Conservation (phyloP, 2,888 invertebrate genomes). For the Brenthis daphne region DNA sequence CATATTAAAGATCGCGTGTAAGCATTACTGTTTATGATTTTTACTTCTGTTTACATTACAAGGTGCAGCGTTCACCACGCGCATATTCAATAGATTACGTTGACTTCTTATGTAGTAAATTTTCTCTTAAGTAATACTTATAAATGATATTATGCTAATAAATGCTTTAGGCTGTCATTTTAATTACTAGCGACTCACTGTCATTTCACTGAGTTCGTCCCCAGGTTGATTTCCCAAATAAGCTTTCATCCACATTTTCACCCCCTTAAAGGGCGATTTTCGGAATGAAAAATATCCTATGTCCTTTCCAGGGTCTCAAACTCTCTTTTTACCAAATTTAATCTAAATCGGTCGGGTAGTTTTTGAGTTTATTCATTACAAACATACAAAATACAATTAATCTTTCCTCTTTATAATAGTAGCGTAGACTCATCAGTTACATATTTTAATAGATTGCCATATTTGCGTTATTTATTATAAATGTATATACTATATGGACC, state of each 20-base stretch:
- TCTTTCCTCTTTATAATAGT: no score
- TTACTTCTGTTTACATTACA: slow-evolving; percentile 7
- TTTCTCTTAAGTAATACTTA: slow-evolving; percentile 25
- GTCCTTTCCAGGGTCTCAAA: no score
- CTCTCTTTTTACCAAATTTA: no score
- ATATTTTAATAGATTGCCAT: background rate
- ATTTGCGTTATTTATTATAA: background rate
- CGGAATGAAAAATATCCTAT: no score
- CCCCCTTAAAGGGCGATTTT: no score
- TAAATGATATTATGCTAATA: slow-evolving; percentile 12
- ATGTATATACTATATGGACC: background rate
- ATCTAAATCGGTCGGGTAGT: no score
- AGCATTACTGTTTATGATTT: slow-evolving; percentile 38
- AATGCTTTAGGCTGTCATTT: background rate
- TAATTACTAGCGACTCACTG: no score
- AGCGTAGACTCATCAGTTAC: background rate
- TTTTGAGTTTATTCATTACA: no score
- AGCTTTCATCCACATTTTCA: no score
- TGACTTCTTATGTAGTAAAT: slow-evolving; percentile 9
- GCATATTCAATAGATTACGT: slow-evolving; percentile 27
- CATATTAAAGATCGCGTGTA: slow-evolving; percentile 41
- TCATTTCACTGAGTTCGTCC: no score
- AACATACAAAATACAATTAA: no score
- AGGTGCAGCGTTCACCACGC: slow-evolving; percentile 10
- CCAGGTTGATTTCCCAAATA: no score